Conservation (phyloP, 2,797 vertebrate genomes). For the Sebastes taczanowskii region DNA sequence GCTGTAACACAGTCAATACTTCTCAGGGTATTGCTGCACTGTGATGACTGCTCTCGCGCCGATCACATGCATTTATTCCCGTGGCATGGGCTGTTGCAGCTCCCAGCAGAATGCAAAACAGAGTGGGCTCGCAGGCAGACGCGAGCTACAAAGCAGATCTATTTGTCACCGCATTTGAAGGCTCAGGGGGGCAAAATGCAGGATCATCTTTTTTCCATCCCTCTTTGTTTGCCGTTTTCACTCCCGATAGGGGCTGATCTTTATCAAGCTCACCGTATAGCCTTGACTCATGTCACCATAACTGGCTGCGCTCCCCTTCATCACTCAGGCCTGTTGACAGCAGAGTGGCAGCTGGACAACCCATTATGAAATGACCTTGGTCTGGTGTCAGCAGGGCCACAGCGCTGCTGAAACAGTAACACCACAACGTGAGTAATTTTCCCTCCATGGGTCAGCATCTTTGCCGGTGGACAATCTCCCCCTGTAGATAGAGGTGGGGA, state of each 20-base stretch:
- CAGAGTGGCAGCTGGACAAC: slow-evolving; percentile 76
- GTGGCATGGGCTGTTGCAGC: slow-evolving; percentile 26
- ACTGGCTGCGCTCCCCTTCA: slow-evolving; percentile 65
- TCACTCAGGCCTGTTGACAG: slow-evolving; percentile 78
- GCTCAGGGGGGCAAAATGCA: slow-evolving; percentile 66
- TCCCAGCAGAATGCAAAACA: slow-evolving; percentile 68
- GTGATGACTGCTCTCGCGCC: slow-evolving; percentile 39
- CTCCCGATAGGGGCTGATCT: slow-evolving; percentile 73
- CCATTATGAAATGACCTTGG: slow-evolving; percentile 83
- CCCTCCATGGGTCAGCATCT: slow-evolving; percentile 77
- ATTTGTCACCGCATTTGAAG: slow-evolving; percentile 73
- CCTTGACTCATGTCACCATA: slow-evolving; percentile 78
- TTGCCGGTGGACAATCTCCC: slow-evolving; percentile 50
- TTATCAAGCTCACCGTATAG: slow-evolving; percentile 74
- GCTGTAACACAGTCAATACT: slow-evolving; percentile 59
- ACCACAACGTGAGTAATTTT: slow-evolving; percentile 78
- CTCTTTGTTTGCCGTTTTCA: slow-evolving; percentile 68
- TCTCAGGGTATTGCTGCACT: slow-evolving; percentile 43
- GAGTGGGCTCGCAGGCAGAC: slow-evolving; percentile 29
- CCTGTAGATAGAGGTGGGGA: slow-evolving; percentile 42
- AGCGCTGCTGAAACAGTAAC: slow-evolving; percentile 71
- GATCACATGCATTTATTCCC: slow-evolving; percentile 69
- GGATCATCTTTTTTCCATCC: slow-evolving; percentile 71
- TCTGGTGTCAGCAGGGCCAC: slow-evolving; percentile 65
- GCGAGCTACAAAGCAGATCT: slow-evolving; percentile 52